Evolutionary conservation across 2,888 invertebrate genomes (phyloP), one percentile per base, ranked within the genome.

Genomic region (Crossocerus cetratus): DNA sequence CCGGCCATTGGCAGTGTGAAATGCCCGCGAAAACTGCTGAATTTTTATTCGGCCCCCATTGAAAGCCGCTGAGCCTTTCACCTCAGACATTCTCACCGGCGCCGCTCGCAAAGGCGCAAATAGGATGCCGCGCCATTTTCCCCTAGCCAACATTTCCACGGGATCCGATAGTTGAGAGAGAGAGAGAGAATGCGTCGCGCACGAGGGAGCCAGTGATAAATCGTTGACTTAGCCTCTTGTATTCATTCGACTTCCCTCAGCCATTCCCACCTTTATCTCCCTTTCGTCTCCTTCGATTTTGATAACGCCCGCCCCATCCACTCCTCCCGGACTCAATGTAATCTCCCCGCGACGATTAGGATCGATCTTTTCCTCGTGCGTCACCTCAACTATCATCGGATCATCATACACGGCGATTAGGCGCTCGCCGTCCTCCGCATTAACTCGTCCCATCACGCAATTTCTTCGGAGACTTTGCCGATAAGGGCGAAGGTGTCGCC

Each of bases 191-290:
- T 66, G 74, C 60, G 69, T 32, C 16, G n/a, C 13, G 49, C 49
- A 49, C 32, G 49, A 49, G 49, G 49, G n/a, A 4, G 54, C 65
- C 59, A 53, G 72, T 75, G 78, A 79, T 82, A 83, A 83, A 83
- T 83, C 72, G 76, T 77, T 72, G 62, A 76, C 69, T 68, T 71
- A 68, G 67, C 67, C 63, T 32, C 32, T 65, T 70, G 74, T 74
- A 82, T 82, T 80, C 78, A 74, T 80, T 69, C 68, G 63, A 56
- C 58, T 70, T 70, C 74, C 72, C 66, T 53, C 55, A 49, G 55
- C 53, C 67, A 53, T 45, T 67, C 67, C 55, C 23, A 49, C 65
- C 64, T 68, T 74, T 74, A 69, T 74, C 68, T 67, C 43, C 16
- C 44, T 60, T 42, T 22, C 55, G 54, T 54, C 22, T 5, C 43